phyloP scores from a whole-genome alignment of 2,797 vertebrate species.

The Eremophila alpestris region DNA sequence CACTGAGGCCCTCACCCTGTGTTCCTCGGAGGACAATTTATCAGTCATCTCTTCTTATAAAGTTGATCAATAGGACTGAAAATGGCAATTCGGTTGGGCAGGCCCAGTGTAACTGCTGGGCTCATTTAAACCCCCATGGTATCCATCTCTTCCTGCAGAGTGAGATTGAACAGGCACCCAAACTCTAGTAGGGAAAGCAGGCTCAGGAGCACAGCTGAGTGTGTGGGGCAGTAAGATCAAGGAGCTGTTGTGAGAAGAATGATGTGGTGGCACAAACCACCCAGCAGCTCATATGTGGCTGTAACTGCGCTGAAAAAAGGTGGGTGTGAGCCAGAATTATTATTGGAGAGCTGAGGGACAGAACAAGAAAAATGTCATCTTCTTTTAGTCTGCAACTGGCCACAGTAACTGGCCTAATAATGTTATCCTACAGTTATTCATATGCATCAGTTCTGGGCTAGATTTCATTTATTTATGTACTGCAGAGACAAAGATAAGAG shows the following conservation, averaged over 20 bases:
- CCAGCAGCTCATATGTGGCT: neutral
- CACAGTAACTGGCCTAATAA: neutral
- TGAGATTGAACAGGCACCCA: neutral
- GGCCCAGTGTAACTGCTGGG: neutral
- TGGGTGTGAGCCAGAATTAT: neutral
- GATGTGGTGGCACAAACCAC: neutral
- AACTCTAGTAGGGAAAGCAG: neutral
- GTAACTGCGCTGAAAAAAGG: neutral
- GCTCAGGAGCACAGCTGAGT: neutral
- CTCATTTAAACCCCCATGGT: neutral
- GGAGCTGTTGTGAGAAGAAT: neutral
- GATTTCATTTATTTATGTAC: neutral
- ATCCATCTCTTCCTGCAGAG: neutral
- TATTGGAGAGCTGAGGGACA: neutral
- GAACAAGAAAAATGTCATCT: neutral
- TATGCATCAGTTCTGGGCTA: neutral
- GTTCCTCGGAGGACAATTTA: neutral
- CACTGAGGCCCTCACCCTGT: neutral
- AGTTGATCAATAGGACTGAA: neutral
- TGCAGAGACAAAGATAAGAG: slow-evolving; percentile 2
- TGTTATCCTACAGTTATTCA: neutral
- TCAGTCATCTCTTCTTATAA: neutral
- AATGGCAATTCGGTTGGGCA: neutral
- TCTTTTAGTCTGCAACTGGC: neutral
- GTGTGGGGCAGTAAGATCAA: neutral